These are phyloP conservation scores for Camelus bactrianus DNA, from an alignment of 2,113 vertebrate genomes.

Conservation along the genomic window DNA sequence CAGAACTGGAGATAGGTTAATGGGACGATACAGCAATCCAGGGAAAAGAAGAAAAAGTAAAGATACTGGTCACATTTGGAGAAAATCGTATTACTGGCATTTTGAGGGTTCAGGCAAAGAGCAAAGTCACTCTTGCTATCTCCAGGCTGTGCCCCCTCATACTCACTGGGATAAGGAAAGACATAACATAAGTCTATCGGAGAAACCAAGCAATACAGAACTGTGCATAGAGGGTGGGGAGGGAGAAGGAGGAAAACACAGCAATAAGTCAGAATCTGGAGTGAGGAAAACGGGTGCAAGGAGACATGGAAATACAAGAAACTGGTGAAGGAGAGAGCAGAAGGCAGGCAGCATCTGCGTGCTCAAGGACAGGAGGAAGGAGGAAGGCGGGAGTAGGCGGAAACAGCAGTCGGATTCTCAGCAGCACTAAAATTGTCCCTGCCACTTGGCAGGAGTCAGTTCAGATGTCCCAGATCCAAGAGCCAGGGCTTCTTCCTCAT, in stretches of 20 bases:
- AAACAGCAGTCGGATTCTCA: conserved; percentile 80
- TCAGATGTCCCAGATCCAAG: conserved; percentile 75
- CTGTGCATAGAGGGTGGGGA: neutral
- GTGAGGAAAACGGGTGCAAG: conserved; percentile 48
- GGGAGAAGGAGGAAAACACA: neutral
- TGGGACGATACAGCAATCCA: neutral
- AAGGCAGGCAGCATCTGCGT: conserved; percentile 82
- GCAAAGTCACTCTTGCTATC: neutral
- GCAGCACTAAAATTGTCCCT: conserved; percentile 84
- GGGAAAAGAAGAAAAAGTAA: neutral
- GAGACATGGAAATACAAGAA: conserved; percentile 72
- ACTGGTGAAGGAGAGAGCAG: conserved; percentile 77
- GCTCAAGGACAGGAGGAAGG: conserved; percentile 82
- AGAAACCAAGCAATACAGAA: neutral
- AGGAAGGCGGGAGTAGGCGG: conserved; percentile 79
- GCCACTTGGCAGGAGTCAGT: conserved; percentile 81
- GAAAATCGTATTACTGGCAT: neutral
- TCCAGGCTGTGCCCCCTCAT: neutral
- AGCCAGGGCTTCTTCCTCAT: conserved; percentile 68
- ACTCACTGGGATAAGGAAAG: neutral
- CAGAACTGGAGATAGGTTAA: neutral
- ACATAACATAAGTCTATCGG: neutral
- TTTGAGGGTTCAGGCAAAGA: neutral
- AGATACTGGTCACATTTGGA: neutral
- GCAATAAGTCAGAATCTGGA: conserved; percentile 57